phyloP scores from a whole-genome alignment of 2,888 invertebrate species.

The Germaria angustata region DNA sequence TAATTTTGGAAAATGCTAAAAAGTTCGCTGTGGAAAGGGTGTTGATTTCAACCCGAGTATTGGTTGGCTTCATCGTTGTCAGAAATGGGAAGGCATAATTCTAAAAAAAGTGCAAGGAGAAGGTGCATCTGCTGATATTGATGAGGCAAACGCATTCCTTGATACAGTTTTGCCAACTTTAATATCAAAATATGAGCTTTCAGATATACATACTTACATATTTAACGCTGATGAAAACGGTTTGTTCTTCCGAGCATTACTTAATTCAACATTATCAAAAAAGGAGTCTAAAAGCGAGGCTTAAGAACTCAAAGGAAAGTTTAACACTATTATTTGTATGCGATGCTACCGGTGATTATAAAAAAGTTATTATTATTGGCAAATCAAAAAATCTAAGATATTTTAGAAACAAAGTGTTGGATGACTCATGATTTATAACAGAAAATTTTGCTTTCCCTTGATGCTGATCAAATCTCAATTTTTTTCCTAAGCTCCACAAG shows the following conservation, averaged over 20 bases:
- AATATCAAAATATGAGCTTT: slow-evolving; percentile 45
- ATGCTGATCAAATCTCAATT: slow-evolving; percentile 46
- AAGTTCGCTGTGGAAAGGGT: slow-evolving; percentile 56
- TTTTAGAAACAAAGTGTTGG: slow-evolving; percentile 59
- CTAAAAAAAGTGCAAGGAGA: slow-evolving; percentile 54
- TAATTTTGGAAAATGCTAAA: too few relatives aligned
- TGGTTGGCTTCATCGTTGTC: slow-evolving; percentile 59
- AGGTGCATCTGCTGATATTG: slow-evolving; percentile 51
- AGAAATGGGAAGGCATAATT: slow-evolving; percentile 53
- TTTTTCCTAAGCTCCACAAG: not conserved
- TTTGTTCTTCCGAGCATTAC: slow-evolving; percentile 56
- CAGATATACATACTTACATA: too few relatives aligned
- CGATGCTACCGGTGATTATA: slow-evolving; percentile 61
- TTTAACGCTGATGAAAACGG: slow-evolving; percentile 64
- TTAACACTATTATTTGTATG: slow-evolving; percentile 64
- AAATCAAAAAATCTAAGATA: slow-evolving; percentile 56
- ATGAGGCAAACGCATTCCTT: slow-evolving; percentile 38
- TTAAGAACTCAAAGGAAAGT: slow-evolving; percentile 51
- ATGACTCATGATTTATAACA: slow-evolving; percentile 62
- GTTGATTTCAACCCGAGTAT: slow-evolving; percentile 48
- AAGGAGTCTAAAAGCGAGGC: slow-evolving; percentile 31
- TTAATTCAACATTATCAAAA: slow-evolving; percentile 51
- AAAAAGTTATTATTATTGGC: slow-evolving; percentile 62
- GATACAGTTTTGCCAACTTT: too few relatives aligned
- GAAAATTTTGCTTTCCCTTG: slow-evolving; percentile 54